These are phyloP conservation scores for Eremophila alpestris DNA, from an alignment of 2,797 vertebrate genomes.

Conservation along the genomic window DNA sequence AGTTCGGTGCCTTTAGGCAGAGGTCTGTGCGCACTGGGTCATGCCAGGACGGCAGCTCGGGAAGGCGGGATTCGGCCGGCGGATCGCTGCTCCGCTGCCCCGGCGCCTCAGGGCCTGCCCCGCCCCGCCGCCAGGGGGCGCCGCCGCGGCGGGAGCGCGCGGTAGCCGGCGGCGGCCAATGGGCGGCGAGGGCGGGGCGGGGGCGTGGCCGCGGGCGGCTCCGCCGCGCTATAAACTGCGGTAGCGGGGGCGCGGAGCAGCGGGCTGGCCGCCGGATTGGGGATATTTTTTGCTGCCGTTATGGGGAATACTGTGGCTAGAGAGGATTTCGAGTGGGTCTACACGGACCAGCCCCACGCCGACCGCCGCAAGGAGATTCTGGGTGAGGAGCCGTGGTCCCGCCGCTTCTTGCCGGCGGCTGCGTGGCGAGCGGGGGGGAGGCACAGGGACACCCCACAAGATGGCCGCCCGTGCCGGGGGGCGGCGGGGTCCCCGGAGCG, in stretches of 20 bases:
- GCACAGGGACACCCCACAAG: neutral
- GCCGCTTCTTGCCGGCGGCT: neutral
- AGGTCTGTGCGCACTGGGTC: too few relatives aligned
- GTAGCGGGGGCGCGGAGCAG: accelerated
- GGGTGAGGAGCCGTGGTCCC: constrained; percentile 76
- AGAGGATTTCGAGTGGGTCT: constrained; percentile 95
- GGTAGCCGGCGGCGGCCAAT: neutral
- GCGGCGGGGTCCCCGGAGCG: neutral
- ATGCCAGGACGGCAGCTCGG: neutral
- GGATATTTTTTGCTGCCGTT: neutral
- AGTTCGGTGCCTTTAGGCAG: neutral
- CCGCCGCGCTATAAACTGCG: neutral
- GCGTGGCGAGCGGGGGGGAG: neutral
- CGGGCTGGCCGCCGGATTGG: accelerated
- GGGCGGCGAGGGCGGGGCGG: neutral
- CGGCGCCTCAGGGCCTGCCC: neutral
- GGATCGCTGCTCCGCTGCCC: too few relatives aligned
- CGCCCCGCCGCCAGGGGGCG: neutral
- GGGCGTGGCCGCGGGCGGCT: neutral
- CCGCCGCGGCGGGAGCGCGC: neutral
- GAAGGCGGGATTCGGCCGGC: neutral
- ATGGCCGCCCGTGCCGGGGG: neutral
- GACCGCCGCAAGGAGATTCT: constrained; percentile 88
- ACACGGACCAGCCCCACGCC: constrained; percentile 92
- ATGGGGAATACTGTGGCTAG: constrained; percentile 89